Evolutionary conservation across 2,797 vertebrate genomes (phyloP).

Genomic region (Erethizon dorsatum): DNA sequence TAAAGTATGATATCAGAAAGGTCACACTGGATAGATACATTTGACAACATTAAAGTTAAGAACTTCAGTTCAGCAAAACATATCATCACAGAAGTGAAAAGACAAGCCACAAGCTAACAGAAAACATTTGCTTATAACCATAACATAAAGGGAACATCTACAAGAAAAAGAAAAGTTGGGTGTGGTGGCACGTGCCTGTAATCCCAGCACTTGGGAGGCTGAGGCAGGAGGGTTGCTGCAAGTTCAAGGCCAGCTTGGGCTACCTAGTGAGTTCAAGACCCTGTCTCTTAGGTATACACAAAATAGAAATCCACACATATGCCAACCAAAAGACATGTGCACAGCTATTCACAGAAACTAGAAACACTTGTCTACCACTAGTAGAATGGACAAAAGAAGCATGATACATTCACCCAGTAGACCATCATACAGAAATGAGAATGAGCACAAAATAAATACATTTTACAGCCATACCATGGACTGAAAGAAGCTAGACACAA

Average conservation of each 20-base stretch:
- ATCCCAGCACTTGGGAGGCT: too few species aligned
- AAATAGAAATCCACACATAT: not conserved
- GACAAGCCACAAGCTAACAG: not conserved
- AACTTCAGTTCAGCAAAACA: not conserved
- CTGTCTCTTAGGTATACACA: not conserved
- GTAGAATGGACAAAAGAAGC: not conserved
- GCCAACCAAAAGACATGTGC: not conserved
- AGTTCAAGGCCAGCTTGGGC: not conserved
- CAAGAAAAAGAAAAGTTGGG: not conserved
- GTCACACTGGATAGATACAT: not conserved
- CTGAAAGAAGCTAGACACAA: not conserved
- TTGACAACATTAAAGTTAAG: not conserved
- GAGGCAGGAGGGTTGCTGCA: too few species aligned
- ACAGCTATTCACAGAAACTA: not conserved
- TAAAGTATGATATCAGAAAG: not conserved
- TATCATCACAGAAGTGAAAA: too few species aligned
- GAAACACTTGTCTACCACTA: not conserved
- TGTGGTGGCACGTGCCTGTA: too few species aligned
- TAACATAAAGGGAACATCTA: not conserved
- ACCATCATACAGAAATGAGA: not conserved
- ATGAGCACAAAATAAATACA: not conserved
- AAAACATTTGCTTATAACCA: not conserved
- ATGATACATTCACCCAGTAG: not conserved
- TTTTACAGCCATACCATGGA: not conserved
- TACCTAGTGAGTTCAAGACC: not conserved